Evolutionary conservation across 1,140 invertebrate genomes (phyloP).

Genomic region (Drosophila willistoni): DNA sequence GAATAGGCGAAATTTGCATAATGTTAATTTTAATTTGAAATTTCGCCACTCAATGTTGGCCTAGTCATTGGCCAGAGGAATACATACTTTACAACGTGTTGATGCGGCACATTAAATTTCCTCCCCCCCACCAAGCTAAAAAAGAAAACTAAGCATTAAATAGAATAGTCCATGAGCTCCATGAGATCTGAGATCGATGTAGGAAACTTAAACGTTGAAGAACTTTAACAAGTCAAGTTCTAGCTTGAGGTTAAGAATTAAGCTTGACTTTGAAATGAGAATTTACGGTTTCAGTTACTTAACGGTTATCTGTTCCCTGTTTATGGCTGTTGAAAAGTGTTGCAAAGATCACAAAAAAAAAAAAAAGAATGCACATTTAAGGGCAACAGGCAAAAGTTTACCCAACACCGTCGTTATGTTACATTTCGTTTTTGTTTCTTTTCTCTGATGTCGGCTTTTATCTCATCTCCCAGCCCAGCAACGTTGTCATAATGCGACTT

Average conservation of each 20-base stretch:
- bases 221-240: not conserved
- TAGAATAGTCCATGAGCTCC: not conserved
- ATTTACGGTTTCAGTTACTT: conserved; percentile 2
- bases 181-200: not conserved
- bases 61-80: conserved; percentile 35
- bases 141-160: conserved; percentile 1
- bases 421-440: not conserved
- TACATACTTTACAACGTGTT: conserved; percentile 73
- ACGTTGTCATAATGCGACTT: conserved; percentile 71
- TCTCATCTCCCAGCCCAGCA: conserved; percentile 31
- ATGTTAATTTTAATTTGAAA: conserved; percentile 80
- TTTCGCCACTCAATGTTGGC: conserved; percentile 74
- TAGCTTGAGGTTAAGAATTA: not conserved
- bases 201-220: not conserved
- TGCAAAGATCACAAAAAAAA: not conserved
- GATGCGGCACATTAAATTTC: conserved; percentile 71
- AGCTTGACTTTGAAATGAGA: not conserved
- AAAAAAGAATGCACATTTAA: not conserved
- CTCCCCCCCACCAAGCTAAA: not conserved
- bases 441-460: conserved; percentile 10
- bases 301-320: not conserved
- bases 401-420: not conserved
- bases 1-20: conserved; percentile 75
- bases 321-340: conserved; percentile 16
- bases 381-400: conserved; percentile 35